These are phyloP conservation scores for Phortica magna DNA, from an alignment of 2,888 invertebrate genomes.

Conservation along the genomic window DNA sequence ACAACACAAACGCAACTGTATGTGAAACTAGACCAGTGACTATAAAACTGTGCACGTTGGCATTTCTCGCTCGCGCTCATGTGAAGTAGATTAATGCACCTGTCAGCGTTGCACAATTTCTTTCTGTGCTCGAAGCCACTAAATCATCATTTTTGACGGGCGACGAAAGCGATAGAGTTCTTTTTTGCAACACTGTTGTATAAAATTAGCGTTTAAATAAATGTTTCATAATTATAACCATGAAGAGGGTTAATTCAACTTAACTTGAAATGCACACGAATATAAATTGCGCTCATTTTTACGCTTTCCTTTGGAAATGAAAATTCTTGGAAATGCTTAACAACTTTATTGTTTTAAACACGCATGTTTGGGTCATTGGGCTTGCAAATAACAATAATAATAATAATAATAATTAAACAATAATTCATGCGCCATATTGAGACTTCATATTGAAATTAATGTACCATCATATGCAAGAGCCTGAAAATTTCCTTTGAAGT, in stretches of 20 bases:
- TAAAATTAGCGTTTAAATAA: conserved; percentile 52
- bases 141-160: conserved; percentile 50
- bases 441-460: too few species aligned
- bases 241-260: not conserved
- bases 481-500: too few species aligned
- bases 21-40: not conserved
- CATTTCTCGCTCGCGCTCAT: conserved; percentile 47
- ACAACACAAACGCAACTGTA: too few species aligned
- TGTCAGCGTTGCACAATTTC: conserved; percentile 61
- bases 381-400: not conserved
- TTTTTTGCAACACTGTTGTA: not conserved
- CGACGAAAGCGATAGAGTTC: not conserved
- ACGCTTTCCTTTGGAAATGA: not conserved
- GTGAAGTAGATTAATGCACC: conserved; percentile 60
- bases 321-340: not conserved
- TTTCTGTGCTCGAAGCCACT: conserved; percentile 48
- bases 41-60: conserved; percentile 44
- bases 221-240: conserved; percentile 48
- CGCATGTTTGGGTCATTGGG: not conserved
- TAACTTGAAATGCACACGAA: not conserved
- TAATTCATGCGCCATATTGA: not conserved
- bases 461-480: too few species aligned
- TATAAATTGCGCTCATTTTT: conserved; percentile 17
- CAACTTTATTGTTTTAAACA: not conserved
- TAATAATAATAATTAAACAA: not conserved